Evolutionary conservation across 2,888 invertebrate species (phyloP), one percentile per base, ranked within the genome.

Genomic region (Ichneumoninae sp.): DNA sequence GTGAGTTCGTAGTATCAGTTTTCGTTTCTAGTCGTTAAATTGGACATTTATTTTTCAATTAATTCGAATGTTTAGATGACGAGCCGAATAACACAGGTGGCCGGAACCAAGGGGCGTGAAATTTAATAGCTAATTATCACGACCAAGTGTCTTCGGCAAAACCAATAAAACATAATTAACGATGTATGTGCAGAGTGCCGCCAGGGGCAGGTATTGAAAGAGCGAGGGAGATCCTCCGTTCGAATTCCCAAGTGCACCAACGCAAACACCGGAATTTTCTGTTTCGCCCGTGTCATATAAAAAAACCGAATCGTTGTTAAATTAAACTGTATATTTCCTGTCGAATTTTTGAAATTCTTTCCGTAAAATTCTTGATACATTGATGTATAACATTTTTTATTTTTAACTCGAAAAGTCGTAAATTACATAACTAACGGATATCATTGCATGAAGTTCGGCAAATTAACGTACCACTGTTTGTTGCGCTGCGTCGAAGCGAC

Each of bases 401-500:
- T 16, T 47, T 47, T 47, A 10, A 10, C 3, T 40, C 40, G 10
- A 40, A 3, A 10, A 40, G 40, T 40, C 0, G 40, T 2, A 8
- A 40, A 40, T 47, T 47, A 47, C 16, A 16, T 47, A 47, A 16
- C 13, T 47, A 47, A 47, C 16, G 0, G 16, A 47, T 4, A 16
- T 16, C 13, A 16, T 47, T 47, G 16, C 13, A 16, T 3, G 44
- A 60, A 30, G 60, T n/a, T 26, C 40, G 36, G 26, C 3, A 26
- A 60, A 68, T 72, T 77, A 26, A 68, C 50, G 68, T 8, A 52
- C 62, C 19, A 72, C 36, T 50, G 22, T 62, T 44, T 50, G 22
- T 62, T 44, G 7, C 44, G 33, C 22, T 54, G 60, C 36, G 40
- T 44, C 4, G 62, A 10, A 40, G 36, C 62, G 40, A 83, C 33